Conservation (phyloP, 2,888 invertebrate species). For the Helobdella robusta region DNA sequence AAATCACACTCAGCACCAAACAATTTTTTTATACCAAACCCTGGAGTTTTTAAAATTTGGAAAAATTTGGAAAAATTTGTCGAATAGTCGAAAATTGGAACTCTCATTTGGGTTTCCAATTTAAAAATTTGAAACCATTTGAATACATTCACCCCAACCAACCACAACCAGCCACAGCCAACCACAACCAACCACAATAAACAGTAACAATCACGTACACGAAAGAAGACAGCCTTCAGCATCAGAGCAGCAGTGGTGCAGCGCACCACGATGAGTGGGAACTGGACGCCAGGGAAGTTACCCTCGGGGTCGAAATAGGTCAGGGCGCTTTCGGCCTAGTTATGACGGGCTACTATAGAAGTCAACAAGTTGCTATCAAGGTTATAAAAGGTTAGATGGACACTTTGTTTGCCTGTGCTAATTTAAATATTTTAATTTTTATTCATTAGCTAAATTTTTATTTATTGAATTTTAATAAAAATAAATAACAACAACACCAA, state of each 20-base stretch:
- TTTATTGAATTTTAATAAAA: not conserved
- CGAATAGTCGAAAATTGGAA: not conserved
- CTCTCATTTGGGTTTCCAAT: not conserved
- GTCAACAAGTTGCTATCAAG: slow-evolving; percentile 61
- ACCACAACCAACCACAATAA: not conserved
- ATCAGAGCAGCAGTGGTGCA: not conserved
- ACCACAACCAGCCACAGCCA: too few species aligned
- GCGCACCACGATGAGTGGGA: slow-evolving; percentile 43
- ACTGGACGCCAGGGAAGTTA: slow-evolving; percentile 41
- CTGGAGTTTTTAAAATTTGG: too few species aligned
- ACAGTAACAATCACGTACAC: not conserved
- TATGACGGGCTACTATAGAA: slow-evolving; percentile 43
- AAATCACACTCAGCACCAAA: too few species aligned
- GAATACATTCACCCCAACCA: too few species aligned
- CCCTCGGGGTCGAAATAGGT: slow-evolving; percentile 44
- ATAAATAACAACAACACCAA: too few species aligned
- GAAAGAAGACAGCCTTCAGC: slow-evolving; percentile 20
- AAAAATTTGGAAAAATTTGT: too few species aligned
- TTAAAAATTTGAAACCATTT: not conserved
- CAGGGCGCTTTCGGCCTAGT: slow-evolving; percentile 49
- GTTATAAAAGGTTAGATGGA: slow-evolving; percentile 58
- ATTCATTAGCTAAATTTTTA: too few species aligned
- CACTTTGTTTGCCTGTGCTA: not conserved
- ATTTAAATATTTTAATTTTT: not conserved
- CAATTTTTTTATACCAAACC: too few species aligned